phyloP scores from a whole-genome alignment of 2,113 vertebrate genomes.

The Chloropsis cyanopogon region DNA sequence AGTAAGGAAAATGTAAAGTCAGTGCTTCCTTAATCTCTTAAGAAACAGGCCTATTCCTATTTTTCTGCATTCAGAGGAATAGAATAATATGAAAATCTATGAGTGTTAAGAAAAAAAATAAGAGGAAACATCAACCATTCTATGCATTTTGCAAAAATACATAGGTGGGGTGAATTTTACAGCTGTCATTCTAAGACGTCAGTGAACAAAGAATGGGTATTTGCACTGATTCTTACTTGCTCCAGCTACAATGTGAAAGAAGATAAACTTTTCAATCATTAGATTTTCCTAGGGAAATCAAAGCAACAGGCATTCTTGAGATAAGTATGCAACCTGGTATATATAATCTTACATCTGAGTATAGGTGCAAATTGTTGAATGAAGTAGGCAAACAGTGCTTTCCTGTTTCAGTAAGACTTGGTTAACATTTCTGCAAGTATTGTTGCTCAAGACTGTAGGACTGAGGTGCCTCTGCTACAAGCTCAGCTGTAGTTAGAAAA shows the following conservation, averaged over 20 bases:
- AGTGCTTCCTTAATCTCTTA: background rate
- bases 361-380: background rate
- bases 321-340: background rate
- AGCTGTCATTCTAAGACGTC: background rate
- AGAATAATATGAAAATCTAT: background rate
- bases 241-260: background rate
- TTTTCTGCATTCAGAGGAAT: background rate
- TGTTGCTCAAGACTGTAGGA: background rate
- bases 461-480: background rate
- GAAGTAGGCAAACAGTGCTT: background rate
- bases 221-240: background rate
- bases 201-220: background rate
- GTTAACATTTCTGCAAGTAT: background rate
- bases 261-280: constrained; percentile 7
- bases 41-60: background rate
- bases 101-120: background rate
- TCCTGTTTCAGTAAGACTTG: background rate
- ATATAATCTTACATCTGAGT: background rate
- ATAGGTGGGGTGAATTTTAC: background rate
- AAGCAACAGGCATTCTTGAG: background rate
- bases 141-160: background rate
- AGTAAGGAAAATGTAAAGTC: background rate
- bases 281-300: constrained; percentile 21
- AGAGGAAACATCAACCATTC: background rate
- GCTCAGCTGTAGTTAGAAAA: background rate